Evolutionary conservation across 2,797 vertebrate species (phyloP), one percentile per base, ranked within the genome.

Genomic region (Malurus splendens): DNA sequence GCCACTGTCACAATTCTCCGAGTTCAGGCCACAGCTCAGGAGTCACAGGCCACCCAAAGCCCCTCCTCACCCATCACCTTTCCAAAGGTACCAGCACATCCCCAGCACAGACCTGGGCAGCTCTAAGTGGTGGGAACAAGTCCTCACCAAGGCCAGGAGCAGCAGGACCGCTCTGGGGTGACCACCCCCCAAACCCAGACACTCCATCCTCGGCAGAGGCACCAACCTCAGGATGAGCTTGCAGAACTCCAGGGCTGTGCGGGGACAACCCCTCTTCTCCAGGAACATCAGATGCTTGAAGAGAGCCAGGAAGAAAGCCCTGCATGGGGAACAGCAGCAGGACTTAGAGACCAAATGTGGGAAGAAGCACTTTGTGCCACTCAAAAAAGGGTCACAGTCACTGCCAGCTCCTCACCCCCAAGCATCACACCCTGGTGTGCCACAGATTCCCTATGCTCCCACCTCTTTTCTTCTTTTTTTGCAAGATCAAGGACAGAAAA

Each of bases 281-380:
- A 99, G 95, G 87, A 99, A 99, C 96, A 98, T 97, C 98, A 99
- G 98, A 95, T 99, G 99, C 95, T 99, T 99, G 94, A 99, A 99
- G 70, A 99, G 97, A 77, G 98, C 97, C 96, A 99, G 95, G 96
- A 98, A 99, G 96, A 99, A 99, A 36, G 98, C 98, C 97, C 99
- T 99, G 97, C 5, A 60, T 9, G 24, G 18, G 44, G 23, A 89
- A 50, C 12, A 74, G 51, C 6, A 70, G 7, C 1, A 25, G 6
- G 14, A 20, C 64, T 77, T 14, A 61, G 27, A 54, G 45, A n/a
- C 20, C 56, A 51, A 10, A 20, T 27, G 18, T 39, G 39, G 42
- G 76, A 47, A 83, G 48, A 39, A 79, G 38, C 14, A 52, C 9
- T 73, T 71, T 8, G 0, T 44, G 47, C 22, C 28, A 30, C 18